These are phyloP conservation scores for Cydia splendana DNA, from an alignment of 1,140 invertebrate genomes.

Conservation along the genomic window DNA sequence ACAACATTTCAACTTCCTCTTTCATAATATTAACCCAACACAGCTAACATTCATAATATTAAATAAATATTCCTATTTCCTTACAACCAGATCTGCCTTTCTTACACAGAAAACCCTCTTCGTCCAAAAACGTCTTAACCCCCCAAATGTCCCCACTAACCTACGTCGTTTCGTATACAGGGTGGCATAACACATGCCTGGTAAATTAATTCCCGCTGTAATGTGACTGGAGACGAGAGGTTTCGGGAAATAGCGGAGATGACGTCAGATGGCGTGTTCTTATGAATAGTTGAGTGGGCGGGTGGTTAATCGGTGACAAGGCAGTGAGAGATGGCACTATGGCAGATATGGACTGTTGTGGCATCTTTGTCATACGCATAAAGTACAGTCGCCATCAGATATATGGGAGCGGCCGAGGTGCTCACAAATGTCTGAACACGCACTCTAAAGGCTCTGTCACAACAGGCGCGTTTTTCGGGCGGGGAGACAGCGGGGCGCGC, in stretches of 20 bases:
- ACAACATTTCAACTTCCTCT: not conserved
- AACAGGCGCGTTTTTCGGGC: no score
- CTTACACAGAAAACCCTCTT: not conserved
- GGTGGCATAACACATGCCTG: not conserved
- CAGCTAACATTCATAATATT: not conserved
- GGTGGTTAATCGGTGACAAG: not conserved
- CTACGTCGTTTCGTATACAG: not conserved
- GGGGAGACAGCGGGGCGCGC: no score
- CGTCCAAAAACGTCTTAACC: not conserved
- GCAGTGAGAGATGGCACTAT: no score
- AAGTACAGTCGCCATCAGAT: no score
- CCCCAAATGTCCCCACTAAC: not conserved
- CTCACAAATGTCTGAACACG: no score
- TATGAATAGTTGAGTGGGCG: not conserved
- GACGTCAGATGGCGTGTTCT: not conserved
- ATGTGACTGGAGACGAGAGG: not conserved
- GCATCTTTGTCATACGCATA: not conserved
- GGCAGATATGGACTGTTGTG: not conserved
- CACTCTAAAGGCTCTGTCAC: no score
- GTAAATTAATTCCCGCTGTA: not conserved
- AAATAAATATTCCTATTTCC: constrained; percentile 2
- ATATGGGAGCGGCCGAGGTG: no score
- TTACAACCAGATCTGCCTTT: not conserved
- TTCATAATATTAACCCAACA: not conserved
- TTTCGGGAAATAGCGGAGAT: not conserved